Evolutionary conservation across 2,888 invertebrate species (phyloP), one percentile per base, ranked within the genome.

Genomic region (Athalia rosae): DNA sequence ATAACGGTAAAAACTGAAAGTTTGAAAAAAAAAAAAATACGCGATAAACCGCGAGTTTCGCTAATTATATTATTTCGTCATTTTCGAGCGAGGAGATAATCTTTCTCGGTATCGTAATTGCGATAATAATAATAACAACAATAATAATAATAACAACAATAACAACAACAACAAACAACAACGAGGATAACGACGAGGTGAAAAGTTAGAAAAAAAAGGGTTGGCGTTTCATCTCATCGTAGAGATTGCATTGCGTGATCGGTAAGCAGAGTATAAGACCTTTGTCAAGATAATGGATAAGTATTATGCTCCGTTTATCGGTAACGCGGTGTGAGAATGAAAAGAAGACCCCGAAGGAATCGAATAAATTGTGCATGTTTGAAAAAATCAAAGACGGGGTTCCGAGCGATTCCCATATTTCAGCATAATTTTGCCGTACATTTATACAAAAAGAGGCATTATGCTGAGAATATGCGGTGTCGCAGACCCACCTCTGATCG

Each of bases 241-340:
- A n/a, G n/a, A n/a, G n/a, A 61, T 74, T 79, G 81, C 77, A 78
- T 78, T 82, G 84, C 82, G 83, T 80, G 80, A 79, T 86, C 87
- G 87, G 87, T 88, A 88, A 88, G 85, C 85, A 82, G 86, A 87
- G 87, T 85, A 84, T 88, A 85, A 87, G 79, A 82, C 82, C 85
- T 86, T 86, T 83, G 81, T 79, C 50, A 79, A 50, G 45, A 58
- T 56, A 59, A 58, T 76, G 77, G 74, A 73, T 74, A 84, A 86
- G 87, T 79, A 88, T 88, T 88, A 88, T 88, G 88, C 88, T 85
- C 84, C 79, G 83, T 86, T 88, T 87, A 86, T 78, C 80, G 82
- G 69, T 79, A 82, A 79, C 78, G 82, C 83, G 83, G 74, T 78
- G 79, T 76, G 83, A 83, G 59, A 11, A 79, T 76, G 11, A 79